Percentiles rank a stretch among this genome's conserved stretches.
Conservation (phyloP, 2,113 vertebrate genomes). For the Panurus biarmicus region DNA sequence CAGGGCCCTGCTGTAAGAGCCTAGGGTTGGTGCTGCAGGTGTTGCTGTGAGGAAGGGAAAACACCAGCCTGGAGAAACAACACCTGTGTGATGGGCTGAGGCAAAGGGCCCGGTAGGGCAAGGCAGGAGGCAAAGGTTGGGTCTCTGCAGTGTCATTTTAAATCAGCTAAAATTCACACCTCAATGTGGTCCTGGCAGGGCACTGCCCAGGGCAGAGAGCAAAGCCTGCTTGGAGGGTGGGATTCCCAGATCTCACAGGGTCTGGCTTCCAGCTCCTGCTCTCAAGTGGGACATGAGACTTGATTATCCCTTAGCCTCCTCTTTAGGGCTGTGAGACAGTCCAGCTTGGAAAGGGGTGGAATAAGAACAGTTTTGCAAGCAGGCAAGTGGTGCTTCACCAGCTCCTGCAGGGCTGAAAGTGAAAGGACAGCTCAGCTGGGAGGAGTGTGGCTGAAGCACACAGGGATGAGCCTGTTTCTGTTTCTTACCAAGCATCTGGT, state of each 20-base stretch:
- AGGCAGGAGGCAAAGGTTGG: background rate
- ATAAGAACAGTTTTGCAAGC: background rate
- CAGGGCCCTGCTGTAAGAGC: background rate
- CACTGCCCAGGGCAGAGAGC: background rate
- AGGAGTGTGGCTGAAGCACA: background rate
- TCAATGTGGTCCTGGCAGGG: background rate
- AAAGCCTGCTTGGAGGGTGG: background rate
- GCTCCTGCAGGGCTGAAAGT: background rate
- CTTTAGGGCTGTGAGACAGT: rapidly evolving
- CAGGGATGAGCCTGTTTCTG: rapidly evolving
- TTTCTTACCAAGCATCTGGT: background rate
- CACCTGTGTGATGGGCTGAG: background rate
- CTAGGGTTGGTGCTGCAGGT: rapidly evolving
- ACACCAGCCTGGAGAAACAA: background rate
- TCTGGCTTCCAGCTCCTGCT: background rate
- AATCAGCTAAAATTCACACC: background rate
- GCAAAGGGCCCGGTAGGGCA: rapidly evolving
- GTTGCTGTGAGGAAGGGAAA: background rate
- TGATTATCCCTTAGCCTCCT: background rate
- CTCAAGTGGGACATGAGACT: rapidly evolving
- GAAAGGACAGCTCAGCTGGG: background rate
- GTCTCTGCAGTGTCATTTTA: background rate
- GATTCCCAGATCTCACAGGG: background rate
- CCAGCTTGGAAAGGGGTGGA: background rate
- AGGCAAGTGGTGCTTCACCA: background rate